Evolutionary conservation across 2,797 vertebrate genomes (phyloP).

Genomic region (Benthosema pterotum): DNA sequence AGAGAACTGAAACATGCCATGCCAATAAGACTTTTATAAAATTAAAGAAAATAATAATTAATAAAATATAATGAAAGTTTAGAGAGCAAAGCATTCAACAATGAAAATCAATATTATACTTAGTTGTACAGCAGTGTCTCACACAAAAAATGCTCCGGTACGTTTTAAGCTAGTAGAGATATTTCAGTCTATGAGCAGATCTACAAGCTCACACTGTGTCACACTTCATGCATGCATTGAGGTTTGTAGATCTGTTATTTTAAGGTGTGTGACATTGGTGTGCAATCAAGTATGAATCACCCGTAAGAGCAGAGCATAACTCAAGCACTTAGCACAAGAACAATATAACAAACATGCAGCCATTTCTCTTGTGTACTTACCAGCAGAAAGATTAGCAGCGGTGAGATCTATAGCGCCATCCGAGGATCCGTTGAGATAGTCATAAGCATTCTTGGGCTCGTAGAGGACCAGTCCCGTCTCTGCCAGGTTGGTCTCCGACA

Average conservation of each 20-base stretch:
- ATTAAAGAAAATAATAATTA: conserved; percentile 44
- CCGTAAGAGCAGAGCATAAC: conserved; percentile 5
- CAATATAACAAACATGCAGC: conserved; percentile 76
- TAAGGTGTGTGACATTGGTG: too few relatives aligned
- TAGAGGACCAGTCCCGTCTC: conserved; percentile 88
- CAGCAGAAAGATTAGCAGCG: conserved; percentile 90
- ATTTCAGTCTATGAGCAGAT: too few relatives aligned
- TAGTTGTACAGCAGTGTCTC: not conserved
- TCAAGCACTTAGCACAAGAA: conserved; percentile 59
- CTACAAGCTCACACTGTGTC: too few relatives aligned
- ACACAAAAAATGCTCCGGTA: too few relatives aligned
- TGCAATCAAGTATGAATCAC: too few relatives aligned
- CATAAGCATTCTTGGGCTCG: conserved; percentile 90
- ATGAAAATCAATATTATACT: conserved; percentile 7
- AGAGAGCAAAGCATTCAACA: not conserved
- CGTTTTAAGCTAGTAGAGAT: too few relatives aligned
- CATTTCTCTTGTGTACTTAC: conserved; percentile 83
- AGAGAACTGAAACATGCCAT: conserved; percentile 18
- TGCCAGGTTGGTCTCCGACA: conserved; percentile 90
- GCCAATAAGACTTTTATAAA: conserved; percentile 20
- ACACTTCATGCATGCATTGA: too few relatives aligned
- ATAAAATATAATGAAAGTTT: too few relatives aligned
- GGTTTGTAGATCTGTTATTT: too few relatives aligned
- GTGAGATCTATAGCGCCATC: conserved; percentile 96
- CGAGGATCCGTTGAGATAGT: conserved; percentile 84